Evolutionary conservation across 2,797 vertebrate species (phyloP).

Genomic region (Prunella strophiata): DNA sequence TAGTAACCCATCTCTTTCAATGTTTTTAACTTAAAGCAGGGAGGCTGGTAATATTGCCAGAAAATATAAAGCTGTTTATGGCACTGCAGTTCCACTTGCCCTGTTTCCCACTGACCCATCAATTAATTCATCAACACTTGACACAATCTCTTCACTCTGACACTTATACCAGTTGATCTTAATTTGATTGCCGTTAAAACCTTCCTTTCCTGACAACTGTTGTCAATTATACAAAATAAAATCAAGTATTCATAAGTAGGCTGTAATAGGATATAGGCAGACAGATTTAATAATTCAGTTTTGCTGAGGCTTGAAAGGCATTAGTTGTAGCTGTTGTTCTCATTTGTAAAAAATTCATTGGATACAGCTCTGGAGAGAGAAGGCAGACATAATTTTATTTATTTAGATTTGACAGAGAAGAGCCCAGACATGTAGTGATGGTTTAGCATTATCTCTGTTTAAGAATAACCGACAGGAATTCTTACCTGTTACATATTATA

Average conservation of each 20-base stretch:
- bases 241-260: constrained; percentile 96
- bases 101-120: constrained; percentile 59
- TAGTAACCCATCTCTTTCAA: constrained; percentile 35
- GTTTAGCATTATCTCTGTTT: background rate
- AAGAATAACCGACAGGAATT: background rate
- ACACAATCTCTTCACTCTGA: constrained; percentile 72
- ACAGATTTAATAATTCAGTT: constrained; percentile 97
- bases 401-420: constrained; percentile 14
- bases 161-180: constrained; percentile 78
- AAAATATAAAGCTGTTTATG: constrained; percentile 66
- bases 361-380: constrained; percentile 80
- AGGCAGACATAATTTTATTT: constrained; percentile 76
- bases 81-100: constrained; percentile 65
- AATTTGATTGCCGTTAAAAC: constrained; percentile 81
- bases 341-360: constrained; percentile 88
- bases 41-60: constrained; percentile 57
- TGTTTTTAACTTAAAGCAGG: constrained; percentile 20
- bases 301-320: constrained; percentile 85
- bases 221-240: constrained; percentile 96
- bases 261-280: constrained; percentile 89
- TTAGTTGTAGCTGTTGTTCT: constrained; percentile 87
- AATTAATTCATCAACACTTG: constrained; percentile 72
- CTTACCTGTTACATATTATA: background rate
- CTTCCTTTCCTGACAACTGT: constrained; percentile 84
- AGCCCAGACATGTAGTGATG: background rate